Conservation (phyloP, 1,140 invertebrate species). For the Drosophila setifemur region DNA sequence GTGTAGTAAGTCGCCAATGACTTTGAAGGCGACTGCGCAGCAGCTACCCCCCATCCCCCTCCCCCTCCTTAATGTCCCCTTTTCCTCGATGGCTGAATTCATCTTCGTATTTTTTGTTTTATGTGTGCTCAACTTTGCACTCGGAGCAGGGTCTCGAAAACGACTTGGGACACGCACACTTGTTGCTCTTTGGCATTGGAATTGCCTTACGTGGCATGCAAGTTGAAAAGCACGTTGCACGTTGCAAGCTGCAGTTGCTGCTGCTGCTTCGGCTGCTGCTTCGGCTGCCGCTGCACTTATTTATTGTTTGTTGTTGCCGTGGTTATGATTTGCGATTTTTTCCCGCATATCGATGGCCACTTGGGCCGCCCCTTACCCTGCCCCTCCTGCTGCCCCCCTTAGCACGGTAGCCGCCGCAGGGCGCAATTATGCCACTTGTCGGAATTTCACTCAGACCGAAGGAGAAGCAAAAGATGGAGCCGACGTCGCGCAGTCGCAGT, state of each 20-base stretch:
- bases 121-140: conserved; percentile 74
- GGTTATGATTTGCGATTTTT: conserved; percentile 79
- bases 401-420: conserved; percentile 75
- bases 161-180: conserved; percentile 79
- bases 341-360: conserved; percentile 54
- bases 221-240: conserved; percentile 11
- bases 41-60: conserved; percentile 12
- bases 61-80: neutral
- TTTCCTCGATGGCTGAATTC: conserved; percentile 17
- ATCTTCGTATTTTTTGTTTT: conserved; percentile 40
- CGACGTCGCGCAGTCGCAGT: conserved; percentile 25
- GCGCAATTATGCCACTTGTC: conserved; percentile 80
- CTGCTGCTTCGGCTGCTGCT: conserved; percentile 31
- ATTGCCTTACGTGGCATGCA: conserved; percentile 46
- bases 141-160: conserved; percentile 58
- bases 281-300: conserved; percentile 53
- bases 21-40: conserved; percentile 51
- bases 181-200: conserved; percentile 63
- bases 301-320: conserved; percentile 75
- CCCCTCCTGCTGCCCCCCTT: conserved; percentile 31
- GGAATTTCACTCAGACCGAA: conserved; percentile 68
- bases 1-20: conserved; percentile 51
- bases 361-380: conserved; percentile 5
- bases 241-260: conserved; percentile 31
- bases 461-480: conserved; percentile 13